A percentile compares a stretch with the other conserved stretches of the same genome.
Evolutionary conservation across 2,113 vertebrate species (phyloP).

Genomic region (Oryzias curvinotus): DNA sequence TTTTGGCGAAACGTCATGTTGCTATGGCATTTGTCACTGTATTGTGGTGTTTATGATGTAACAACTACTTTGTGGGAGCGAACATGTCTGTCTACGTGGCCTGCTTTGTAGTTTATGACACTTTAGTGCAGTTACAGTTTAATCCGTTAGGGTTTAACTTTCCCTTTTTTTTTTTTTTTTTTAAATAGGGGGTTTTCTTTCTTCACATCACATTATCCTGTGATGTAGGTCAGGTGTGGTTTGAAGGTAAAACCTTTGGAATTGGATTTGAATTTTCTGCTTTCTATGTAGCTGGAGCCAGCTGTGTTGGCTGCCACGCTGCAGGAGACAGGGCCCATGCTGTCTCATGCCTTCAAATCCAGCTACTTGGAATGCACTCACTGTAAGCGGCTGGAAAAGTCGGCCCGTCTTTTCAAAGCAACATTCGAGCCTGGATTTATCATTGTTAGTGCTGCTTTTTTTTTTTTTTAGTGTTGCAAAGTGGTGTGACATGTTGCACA

Average conservation of each 20-base stretch:
- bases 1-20: not conserved
- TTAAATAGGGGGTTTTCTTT: not conserved
- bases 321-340: constrained; percentile 52
- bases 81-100: no score
- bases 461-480: no score
- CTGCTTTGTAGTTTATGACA: no score
- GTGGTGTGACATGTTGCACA: no score
- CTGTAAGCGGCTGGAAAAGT: constrained; percentile 43
- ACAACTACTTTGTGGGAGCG: no score
- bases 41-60: not conserved
- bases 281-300: constrained; percentile 39
- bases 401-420: not conserved
- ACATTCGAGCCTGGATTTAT: constrained; percentile 11
- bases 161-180: no score
- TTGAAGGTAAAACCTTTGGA: not conserved
- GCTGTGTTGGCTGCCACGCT: constrained; percentile 54
- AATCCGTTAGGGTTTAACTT: no score
- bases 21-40: not conserved
- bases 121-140: no score
- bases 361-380: constrained; percentile 64
- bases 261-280: constrained; percentile 44
- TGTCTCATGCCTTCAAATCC: constrained; percentile 58
- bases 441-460: constrained; percentile 15
- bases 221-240: constrained; percentile 6
- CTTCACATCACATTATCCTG: not conserved